These are phyloP conservation scores for Xenentodon cancila DNA, from an alignment of 2,797 vertebrate species.

Conservation along the genomic window DNA sequence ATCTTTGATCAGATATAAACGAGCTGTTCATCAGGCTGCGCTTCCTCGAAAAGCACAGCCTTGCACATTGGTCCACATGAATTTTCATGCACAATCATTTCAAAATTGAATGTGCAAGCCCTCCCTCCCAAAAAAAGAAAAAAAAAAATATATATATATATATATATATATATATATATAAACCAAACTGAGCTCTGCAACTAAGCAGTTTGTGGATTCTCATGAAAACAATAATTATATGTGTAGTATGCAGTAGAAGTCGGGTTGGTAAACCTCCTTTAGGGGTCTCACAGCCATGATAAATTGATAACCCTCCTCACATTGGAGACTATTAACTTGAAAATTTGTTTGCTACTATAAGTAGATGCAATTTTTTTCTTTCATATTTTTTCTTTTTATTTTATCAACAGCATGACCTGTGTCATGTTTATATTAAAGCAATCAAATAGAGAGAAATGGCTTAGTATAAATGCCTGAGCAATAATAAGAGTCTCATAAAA, in stretches of 20 bases:
- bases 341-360: conserved; percentile 21
- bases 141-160: background rate
- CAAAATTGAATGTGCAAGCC: conserved; percentile 38
- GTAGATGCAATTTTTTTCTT: conserved; percentile 18
- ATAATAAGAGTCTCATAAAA: too few species aligned
- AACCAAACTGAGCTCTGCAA: conserved; percentile 42
- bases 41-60: conserved; percentile 51
- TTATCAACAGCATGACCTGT: background rate
- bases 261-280: conserved; percentile 26
- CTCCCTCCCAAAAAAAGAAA: background rate
- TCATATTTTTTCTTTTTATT: background rate
- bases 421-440: background rate
- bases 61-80: conserved; percentile 48
- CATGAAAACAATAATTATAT: conserved; percentile 46
- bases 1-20: conserved; percentile 75
- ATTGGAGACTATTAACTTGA: conserved; percentile 14
- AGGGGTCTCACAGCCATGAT: conserved; percentile 35
- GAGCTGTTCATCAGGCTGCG: conserved; percentile 61
- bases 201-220: conserved; percentile 57
- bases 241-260: conserved; percentile 34
- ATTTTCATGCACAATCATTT: conserved; percentile 40
- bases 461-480: too few species aligned
- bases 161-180: too few species aligned
- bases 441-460: background rate
- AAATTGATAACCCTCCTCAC: conserved; percentile 24